Evolutionary conservation across 2,888 invertebrate species (phyloP).

Genomic region (Pollenia labialis): DNA sequence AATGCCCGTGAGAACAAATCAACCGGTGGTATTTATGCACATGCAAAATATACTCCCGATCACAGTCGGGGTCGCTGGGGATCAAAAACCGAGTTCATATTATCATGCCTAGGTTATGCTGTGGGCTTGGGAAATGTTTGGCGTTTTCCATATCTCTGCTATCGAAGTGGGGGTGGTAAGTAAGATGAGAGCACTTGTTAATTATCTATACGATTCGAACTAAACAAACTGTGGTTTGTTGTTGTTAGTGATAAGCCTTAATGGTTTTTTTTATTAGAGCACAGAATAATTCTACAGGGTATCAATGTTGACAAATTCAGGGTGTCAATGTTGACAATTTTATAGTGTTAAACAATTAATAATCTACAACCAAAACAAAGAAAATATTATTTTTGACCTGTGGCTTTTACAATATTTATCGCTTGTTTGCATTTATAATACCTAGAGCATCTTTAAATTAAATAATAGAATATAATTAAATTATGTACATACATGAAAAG

Average conservation of each 20-base stretch:
- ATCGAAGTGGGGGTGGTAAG: slow-evolving; percentile 92
- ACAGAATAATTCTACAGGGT: no score
- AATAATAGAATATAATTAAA: no score
- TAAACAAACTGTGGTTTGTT: not conserved
- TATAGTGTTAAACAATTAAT: no score
- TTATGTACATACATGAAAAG: no score
- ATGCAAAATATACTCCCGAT: slow-evolving; percentile 75
- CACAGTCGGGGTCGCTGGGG: slow-evolving; percentile 88
- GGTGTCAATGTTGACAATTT: no score
- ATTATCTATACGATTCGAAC: no score
- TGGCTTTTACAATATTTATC: no score
- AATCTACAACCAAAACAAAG: no score
- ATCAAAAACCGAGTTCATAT: slow-evolving; percentile 90
- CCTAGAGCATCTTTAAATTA: no score
- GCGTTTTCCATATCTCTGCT: slow-evolving; percentile 94
- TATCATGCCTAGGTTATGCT: slow-evolving; percentile 93
- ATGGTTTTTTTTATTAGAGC: not conserved
- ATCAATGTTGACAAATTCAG: no score
- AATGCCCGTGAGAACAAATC: not conserved
- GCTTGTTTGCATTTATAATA: no score
- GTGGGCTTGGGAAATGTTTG: slow-evolving; percentile 94
- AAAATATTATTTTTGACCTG: no score
- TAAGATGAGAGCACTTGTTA: slow-evolving; percentile 16
- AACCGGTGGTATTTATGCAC: not conserved
- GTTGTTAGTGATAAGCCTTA: not conserved